phyloP scores from a whole-genome alignment of 2,888 invertebrate genomes.

The Lordiphosa fenestrarum region DNA sequence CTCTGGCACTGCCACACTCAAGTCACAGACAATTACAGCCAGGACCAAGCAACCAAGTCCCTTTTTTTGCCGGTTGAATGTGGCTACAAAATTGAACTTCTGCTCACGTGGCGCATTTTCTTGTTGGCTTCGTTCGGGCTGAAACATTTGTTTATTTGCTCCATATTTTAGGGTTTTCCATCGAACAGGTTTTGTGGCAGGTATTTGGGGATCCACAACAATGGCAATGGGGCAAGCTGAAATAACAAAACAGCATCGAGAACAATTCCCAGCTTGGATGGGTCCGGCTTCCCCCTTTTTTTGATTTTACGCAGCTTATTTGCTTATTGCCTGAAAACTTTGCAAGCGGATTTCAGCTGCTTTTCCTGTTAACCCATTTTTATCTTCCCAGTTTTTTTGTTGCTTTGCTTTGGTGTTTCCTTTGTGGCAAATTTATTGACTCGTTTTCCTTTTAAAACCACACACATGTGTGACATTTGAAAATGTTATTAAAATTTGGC shows the following conservation, averaged over 20 bases:
- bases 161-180: conserved; percentile 75
- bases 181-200: conserved; percentile 74
- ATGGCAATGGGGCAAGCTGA: background rate
- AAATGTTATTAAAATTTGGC: conserved; percentile 64
- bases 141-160: conserved; percentile 74
- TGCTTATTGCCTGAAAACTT: conserved; percentile 67
- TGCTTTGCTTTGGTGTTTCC: conserved; percentile 31
- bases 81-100: conserved; percentile 58
- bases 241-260: conserved; percentile 23
- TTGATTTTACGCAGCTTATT: conserved; percentile 73
- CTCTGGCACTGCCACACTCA: conserved; percentile 25
- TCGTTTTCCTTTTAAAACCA: conserved; percentile 38
- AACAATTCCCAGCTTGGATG: conserved; percentile 17
- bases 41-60: conserved; percentile 16
- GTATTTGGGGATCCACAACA: conserved; percentile 47
- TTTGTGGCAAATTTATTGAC: conserved; percentile 62
- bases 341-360: conserved; percentile 27
- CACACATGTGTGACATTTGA: conserved; percentile 49
- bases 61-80: too few relatives aligned
- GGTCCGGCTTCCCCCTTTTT: conserved; percentile 29
- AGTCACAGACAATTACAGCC: conserved; percentile 70
- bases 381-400: conserved; percentile 6
- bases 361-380: conserved; percentile 19
- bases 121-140: conserved; percentile 42
- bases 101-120: conserved; percentile 73